These are phyloP conservation scores for Solenodon paradoxus DNA, from an alignment of 2,113 vertebrate genomes.

Conservation along the genomic window DNA sequence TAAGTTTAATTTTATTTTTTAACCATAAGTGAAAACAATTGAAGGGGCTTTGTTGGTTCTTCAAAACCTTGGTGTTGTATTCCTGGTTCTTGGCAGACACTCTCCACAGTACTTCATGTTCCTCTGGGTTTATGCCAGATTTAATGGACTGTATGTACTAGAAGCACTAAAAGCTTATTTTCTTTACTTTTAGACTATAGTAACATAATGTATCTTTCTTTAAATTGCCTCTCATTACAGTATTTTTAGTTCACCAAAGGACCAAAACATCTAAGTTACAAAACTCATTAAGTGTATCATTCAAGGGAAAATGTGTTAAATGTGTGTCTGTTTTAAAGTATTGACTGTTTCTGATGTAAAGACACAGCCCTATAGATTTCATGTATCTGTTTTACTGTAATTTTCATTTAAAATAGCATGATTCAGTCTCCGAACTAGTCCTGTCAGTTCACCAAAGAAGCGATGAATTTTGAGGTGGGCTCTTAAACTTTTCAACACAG, in stretches of 20 bases:
- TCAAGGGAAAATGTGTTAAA: constrained; percentile 41
- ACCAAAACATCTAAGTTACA: constrained; percentile 37
- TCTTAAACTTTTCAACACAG: constrained; percentile 25
- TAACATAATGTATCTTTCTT: constrained; percentile 76
- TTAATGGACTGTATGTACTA: constrained; percentile 76
- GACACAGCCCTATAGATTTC: not conserved
- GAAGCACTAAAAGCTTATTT: constrained; percentile 76
- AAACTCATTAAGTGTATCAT: constrained; percentile 26
- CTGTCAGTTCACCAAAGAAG: not conserved
- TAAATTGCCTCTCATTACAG: constrained; percentile 57
- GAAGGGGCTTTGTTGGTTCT: constrained; percentile 74
- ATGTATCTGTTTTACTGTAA: not conserved
- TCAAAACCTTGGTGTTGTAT: constrained; percentile 70
- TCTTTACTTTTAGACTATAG: constrained; percentile 77
- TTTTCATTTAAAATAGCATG: constrained; percentile 42
- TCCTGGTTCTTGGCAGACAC: constrained; percentile 79
- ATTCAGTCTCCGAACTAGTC: constrained; percentile 29
- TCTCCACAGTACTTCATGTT: constrained; percentile 76
- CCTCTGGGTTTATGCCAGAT: constrained; percentile 66
- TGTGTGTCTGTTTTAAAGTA: constrained; percentile 18
- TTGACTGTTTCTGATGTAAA: constrained; percentile 36
- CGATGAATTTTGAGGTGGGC: constrained; percentile 19
- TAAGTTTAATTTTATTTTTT: constrained; percentile 74
- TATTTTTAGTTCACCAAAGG: constrained; percentile 65
- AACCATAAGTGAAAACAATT: constrained; percentile 58